Base-by-base conservation (phyloP, 1,140 invertebrate species). In the Drosophila lini region DNA sequence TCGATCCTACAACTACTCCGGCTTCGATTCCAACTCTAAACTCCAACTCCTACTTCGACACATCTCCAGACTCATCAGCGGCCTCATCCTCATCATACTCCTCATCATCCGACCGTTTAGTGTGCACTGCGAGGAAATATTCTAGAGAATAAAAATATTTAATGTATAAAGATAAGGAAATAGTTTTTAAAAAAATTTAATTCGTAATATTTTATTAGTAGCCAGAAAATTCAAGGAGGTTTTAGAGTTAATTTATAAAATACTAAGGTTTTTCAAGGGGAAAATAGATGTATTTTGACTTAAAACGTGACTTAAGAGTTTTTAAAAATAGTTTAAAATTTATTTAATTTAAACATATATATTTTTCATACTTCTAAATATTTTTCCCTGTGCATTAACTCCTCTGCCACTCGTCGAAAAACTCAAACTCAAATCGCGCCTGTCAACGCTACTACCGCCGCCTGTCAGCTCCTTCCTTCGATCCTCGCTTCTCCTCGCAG, bases 391-490 rank as follows among this genome's bases (percentile, higher is more conserved):
- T 62, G 55, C 16, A 34, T 15, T 28, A 16, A 36, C 68, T 59
- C 16, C 28, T 34, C 36, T 40, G 45, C 5, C 48, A 67, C 45
- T 67, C 65, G 15, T 56, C 36, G 34, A 38, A 48, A 55, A 55
- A 50, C 38, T 61, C 22, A 25, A 56, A 56, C 53, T 56, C 56
- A 64, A 64, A 76, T 55, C 61, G 56, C 48, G 60, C 38, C 74
- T 78, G 74, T 78, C 74, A 78, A 57, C 74, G 64, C 67, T 22
- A 67, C 71, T 71, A 56, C 71, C 52, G 56, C 71, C 60, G 65
- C 31, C 50, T 78, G 63, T 78, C 74, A 78, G 58, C 64, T 67
- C 42, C 52, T 69, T 69, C 62, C 65, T 50, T 48, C 60, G 64
- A 68, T 50, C 44, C 42, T 36, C 50, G 31, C 31, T 22, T 31